phyloP scores from a whole-genome alignment of 2,797 vertebrate species.

The Strix occidentalis region DNA sequence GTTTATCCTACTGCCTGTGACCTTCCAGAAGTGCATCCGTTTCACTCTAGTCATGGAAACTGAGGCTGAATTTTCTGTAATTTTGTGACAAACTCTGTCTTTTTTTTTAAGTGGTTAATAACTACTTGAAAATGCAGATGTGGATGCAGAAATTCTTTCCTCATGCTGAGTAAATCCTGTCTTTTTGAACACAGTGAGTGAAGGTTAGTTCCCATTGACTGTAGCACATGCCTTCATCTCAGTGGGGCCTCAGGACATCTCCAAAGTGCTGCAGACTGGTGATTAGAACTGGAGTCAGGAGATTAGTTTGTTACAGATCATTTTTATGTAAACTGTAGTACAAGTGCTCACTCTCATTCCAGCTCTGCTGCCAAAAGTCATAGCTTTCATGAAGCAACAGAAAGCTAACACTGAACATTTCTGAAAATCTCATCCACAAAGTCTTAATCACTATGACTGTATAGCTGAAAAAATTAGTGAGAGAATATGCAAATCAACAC shows the following conservation, averaged over 20 bases:
- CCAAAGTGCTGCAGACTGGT: neutral
- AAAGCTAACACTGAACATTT: neutral
- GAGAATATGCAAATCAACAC: neutral
- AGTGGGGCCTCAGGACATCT: neutral
- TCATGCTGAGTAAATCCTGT: neutral
- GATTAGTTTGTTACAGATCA: fast-evolving
- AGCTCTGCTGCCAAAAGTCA: neutral
- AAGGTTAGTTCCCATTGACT: neutral
- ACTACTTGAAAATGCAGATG: neutral
- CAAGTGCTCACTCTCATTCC: neutral
- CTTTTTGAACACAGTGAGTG: neutral
- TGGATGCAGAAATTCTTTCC: neutral
- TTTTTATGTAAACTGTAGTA: neutral
- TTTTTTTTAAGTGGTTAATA: neutral
- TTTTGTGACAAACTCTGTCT: neutral
- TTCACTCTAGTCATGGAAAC: neutral
- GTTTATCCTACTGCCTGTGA: neutral
- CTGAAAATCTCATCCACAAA: neutral
- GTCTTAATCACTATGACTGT: neutral
- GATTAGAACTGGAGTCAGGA: neutral
- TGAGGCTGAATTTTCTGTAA: neutral
- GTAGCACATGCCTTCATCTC: neutral
- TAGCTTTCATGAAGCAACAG: neutral
- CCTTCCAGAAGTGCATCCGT: neutral
- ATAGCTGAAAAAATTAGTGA: neutral